Base-by-base conservation (phyloP, 2,113 vertebrate genomes). In the Daboia siamensis region DNA sequence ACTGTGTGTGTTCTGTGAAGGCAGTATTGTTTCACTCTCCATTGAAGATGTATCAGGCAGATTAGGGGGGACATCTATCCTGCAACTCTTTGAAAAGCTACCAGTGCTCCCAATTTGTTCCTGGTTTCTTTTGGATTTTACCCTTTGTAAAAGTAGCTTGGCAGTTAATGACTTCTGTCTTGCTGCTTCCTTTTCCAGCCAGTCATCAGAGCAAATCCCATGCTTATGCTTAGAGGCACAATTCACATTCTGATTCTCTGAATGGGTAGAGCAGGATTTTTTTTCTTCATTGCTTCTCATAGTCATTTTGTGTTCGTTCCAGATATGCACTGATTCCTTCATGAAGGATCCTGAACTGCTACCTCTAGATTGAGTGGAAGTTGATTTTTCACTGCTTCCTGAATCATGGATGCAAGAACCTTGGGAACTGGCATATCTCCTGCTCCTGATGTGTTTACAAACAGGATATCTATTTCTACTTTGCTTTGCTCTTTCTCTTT, bases 1-100 rank as follows among this genome's bases (percentile, higher is more conserved):
- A 5, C 95, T 96, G 94, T 98, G 97, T 48, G 95, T 94, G 95
- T 98, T 98, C 44, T 98, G 97, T 90, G 98, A 96, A 91, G 98
- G 97, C 87, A 98, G 94, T 80, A 91, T 92, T 91, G 96, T 64
- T 87, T 88, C 94, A 51, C 96, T 96, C 54, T 88, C 93, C 90
- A 85, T 57, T 0, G 94, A 89, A 46, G 96, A 88, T 24, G 94
- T 59, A 87, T 90, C 64, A 95, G 95, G 93, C 59, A 94, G 95
- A 90, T 92, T 96, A 95, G n/a, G 93, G 0, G 94, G 95, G 33
- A 86, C 84, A 90, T 95, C 89, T 80, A 91, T 80, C 61, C 91
- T 93, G 85, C 91, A 94, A 46, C n/a, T 59, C 5, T 91, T 94
- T 55, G 96, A 94, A 96, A 95, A 95, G 51, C 94, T 93, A 26